Evolutionary conservation across 1,140 invertebrate genomes (phyloP).

Genomic region (Bradynema listronoti): DNA sequence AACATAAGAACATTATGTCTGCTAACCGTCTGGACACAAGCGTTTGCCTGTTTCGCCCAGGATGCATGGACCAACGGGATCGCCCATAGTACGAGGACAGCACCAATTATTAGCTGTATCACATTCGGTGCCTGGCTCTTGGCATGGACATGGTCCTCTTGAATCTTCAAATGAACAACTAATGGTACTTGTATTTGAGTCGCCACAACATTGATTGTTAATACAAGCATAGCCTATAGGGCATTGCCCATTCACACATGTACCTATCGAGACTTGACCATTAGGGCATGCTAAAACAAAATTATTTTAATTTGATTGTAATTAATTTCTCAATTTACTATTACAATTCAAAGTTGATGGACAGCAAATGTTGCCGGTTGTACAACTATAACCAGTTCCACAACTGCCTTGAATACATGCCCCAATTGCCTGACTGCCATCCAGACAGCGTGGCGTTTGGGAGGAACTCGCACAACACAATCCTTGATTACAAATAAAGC

Average conservation of each 20-base stretch:
- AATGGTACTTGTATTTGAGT: constrained; percentile 13
- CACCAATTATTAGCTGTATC: constrained; percentile 45
- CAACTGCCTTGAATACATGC: constrained; percentile 53
- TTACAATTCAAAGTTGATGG: constrained; percentile 42
- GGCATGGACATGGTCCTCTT: constrained; percentile 40
- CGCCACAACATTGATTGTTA: constrained; percentile 51
- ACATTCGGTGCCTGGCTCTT: constrained; percentile 43
- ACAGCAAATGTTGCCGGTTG: constrained; percentile 56
- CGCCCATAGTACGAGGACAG: constrained; percentile 44
- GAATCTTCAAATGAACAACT: constrained; percentile 39
- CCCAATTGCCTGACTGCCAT: constrained; percentile 54
- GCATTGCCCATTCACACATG: constrained; percentile 50
- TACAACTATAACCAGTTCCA: constrained; percentile 53
- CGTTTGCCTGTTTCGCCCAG: constrained; percentile 34
- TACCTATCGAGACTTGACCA: constrained; percentile 46
- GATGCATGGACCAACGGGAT: constrained; percentile 39
- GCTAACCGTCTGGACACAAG: constrained; percentile 33
- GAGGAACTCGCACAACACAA: constrained; percentile 53
- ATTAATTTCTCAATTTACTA: not conserved
- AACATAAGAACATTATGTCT: constrained; percentile 14
- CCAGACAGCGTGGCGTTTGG: constrained; percentile 53
- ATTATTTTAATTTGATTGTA: constrained; percentile 10
- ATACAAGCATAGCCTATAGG: constrained; percentile 47
- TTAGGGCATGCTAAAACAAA: constrained; percentile 39
- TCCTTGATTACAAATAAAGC: constrained; percentile 55